Evolutionary conservation across 30 jellyfish, hydroid and myxozoan genomes (phyloP).

Genomic region (Catostylus mosaicus): DNA sequence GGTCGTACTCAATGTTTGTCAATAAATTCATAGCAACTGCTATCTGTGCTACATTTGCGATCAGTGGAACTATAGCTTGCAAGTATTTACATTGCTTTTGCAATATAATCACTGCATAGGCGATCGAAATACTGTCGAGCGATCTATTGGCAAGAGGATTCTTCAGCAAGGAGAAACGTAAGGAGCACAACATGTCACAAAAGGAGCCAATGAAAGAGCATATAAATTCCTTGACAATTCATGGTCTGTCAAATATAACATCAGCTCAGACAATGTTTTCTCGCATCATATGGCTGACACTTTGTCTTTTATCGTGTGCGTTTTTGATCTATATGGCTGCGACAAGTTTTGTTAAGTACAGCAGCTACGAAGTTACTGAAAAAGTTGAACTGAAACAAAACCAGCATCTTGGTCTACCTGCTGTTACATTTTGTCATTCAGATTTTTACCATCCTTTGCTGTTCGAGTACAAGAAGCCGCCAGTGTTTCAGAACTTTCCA

Average conservation of each 20-base stretch:
- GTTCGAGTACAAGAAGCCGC: not conserved
- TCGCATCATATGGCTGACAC: slow-evolving; percentile 2
- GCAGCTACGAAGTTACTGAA: not conserved
- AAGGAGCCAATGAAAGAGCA: too few species aligned
- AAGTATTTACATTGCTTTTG: too few species aligned
- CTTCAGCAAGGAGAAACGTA: too few species aligned
- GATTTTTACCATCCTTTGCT: not conserved
- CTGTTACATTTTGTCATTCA: slow-evolving; percentile 30
- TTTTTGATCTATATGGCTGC: not conserved
- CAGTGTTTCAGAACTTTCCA: slow-evolving; percentile 20
- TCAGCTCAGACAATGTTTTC: slow-evolving; percentile 2
- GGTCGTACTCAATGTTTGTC: too few species aligned
- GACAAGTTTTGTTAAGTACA: not conserved
- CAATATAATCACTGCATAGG: too few species aligned
- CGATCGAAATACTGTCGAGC: too few species aligned
- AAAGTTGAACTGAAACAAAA: not conserved
- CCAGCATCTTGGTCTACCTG: slow-evolving; percentile 1
- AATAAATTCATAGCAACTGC: too few species aligned
- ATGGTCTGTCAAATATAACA: slow-evolving; percentile 32
- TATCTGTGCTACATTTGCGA: too few species aligned
- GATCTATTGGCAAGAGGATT: too few species aligned
- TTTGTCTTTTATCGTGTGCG: slow-evolving; percentile 9
- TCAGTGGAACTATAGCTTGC: too few species aligned
- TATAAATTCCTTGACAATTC: slow-evolving; percentile 20
- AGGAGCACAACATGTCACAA: too few species aligned